Base-by-base conservation (phyloP, 2,888 invertebrate genomes). In the Dynastes tityus region DNA sequence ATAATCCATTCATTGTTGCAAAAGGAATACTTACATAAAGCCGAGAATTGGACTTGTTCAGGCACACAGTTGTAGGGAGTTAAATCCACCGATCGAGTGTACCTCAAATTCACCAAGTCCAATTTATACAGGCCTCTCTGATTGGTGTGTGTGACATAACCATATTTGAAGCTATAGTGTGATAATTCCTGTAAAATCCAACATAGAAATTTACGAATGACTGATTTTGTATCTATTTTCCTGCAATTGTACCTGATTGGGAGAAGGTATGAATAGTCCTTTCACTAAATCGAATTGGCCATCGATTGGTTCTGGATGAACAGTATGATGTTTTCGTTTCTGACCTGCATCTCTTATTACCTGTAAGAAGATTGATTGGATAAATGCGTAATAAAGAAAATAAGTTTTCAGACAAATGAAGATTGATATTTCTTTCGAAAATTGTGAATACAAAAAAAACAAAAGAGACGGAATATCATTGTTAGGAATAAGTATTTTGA, bases 11-110 rank as follows among this genome's bases (percentile, higher is more conserved):
- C 11, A 9, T 2, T 45, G 8, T 45, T 45, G 9, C 11, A 45
- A 45, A 9, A 45, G 45, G 45, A 0, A 76, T 53, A 90, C 92
- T 92, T 89, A 95, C 95, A 94, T 67, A 94, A 88, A 45, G 94
- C 92, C 1, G 94, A 92, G 88, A 94, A 94, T 85, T 92, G 92
- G 67, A 94, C 90, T 83, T 92, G 90, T 71, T 91, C 90, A 1
- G 95, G 95, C 11, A 94, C 93, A 87, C 95, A 95, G 86, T 93
- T 93, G 88, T 94, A 93, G 1, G 92, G 91, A 2, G 93, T 92
- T 78, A 95, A 89, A 88, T 95, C 94, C 9, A 94, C 92, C 74
- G 93, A 93, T 83, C 93, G 91, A 63, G 92, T 92, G 86, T 94
- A 94, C 84, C 93, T 90, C 90, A 94, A 91, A 85, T 93, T 93